Percentiles rank a stretch among this genome's conserved stretches.
phyloP scores from a whole-genome alignment of 2,888 invertebrate genomes.

The Callyntrura sp. region DNA sequence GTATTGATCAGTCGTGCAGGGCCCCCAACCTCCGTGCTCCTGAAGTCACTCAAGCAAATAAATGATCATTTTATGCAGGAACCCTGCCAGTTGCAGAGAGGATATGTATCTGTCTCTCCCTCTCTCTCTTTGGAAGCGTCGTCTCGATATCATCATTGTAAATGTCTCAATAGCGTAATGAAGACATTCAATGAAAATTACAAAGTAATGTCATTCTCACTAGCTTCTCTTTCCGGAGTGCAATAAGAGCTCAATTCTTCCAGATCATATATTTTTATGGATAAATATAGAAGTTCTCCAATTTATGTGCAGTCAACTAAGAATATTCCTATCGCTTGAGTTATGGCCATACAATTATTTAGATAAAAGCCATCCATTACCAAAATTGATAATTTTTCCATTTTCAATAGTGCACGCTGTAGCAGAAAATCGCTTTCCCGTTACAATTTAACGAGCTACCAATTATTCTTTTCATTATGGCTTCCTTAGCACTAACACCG shows the following conservation, averaged over 20 bases:
- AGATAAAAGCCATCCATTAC: too few species aligned
- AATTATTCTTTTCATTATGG: too few species aligned
- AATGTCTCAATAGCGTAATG: neutral
- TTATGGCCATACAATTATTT: too few species aligned
- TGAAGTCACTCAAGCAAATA: slow-evolving; percentile 62
- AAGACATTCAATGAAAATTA: slow-evolving; percentile 17
- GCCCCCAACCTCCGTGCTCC: neutral
- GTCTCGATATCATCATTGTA: too few species aligned
- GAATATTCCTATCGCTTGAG: too few species aligned
- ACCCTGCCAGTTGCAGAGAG: slow-evolving; percentile 42
- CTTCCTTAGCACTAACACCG: too few species aligned
- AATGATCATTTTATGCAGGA: slow-evolving; percentile 77
- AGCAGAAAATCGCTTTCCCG: too few species aligned
- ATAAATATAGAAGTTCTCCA: neutral
- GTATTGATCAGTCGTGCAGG: slow-evolving; percentile 9
- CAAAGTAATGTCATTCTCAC: neutral
- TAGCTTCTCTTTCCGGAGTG: neutral
- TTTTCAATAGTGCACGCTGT: too few species aligned
- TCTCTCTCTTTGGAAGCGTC: neutral
- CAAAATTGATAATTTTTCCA: too few species aligned
- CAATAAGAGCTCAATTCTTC: neutral
- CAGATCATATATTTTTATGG: neutral
- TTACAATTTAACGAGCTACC: too few species aligned
- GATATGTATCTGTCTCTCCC: neutral
- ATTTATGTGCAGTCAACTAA: too few species aligned